Evolutionary conservation across 2,888 invertebrate species (phyloP).

Genomic region (Anoncus sp.): DNA sequence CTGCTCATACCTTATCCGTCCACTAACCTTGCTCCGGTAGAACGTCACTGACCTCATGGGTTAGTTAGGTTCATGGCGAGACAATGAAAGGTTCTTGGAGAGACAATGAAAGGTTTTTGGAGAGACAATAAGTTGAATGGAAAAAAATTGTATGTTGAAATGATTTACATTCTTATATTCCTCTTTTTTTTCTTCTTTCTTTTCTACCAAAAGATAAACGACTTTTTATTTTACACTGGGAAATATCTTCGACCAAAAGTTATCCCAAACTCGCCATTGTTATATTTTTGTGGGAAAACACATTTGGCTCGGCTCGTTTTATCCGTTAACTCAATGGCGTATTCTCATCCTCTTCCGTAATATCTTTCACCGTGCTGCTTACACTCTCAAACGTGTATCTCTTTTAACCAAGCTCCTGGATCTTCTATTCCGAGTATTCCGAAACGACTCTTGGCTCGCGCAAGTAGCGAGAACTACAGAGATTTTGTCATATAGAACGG

Average conservation of each 20-base stretch:
- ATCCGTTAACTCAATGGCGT: constrained; percentile 33
- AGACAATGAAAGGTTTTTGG: too few species aligned
- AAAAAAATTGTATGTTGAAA: too few species aligned
- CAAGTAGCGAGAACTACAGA: constrained; percentile 38
- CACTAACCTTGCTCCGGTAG: constrained; percentile 2
- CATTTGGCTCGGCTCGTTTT: constrained; percentile 49
- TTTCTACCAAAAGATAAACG: constrained; percentile 7
- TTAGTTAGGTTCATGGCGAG: too few species aligned
- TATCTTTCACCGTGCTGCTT: constrained; percentile 4
- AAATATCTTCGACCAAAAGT: constrained; percentile 48
- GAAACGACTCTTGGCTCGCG: constrained; percentile 59
- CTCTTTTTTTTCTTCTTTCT: neutral
- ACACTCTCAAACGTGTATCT: constrained; percentile 8
- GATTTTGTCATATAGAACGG: constrained; percentile 41
- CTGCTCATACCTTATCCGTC: neutral
- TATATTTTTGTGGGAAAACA: constrained; percentile 40
- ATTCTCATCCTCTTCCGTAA: constrained; percentile 43
- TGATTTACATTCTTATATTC: too few species aligned
- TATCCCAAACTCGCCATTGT: constrained; percentile 45
- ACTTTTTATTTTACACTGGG: neutral
- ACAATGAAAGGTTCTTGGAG: too few species aligned
- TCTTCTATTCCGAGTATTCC: constrained; percentile 55
- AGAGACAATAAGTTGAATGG: too few species aligned
- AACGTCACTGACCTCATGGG: too few species aligned
- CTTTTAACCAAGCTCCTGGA: too few species aligned